A percentile compares a stretch with the other conserved stretches of the same genome.
phyloP scores from a whole-genome alignment of 2,797 vertebrate genomes.

The Tarsius wallacei region DNA sequence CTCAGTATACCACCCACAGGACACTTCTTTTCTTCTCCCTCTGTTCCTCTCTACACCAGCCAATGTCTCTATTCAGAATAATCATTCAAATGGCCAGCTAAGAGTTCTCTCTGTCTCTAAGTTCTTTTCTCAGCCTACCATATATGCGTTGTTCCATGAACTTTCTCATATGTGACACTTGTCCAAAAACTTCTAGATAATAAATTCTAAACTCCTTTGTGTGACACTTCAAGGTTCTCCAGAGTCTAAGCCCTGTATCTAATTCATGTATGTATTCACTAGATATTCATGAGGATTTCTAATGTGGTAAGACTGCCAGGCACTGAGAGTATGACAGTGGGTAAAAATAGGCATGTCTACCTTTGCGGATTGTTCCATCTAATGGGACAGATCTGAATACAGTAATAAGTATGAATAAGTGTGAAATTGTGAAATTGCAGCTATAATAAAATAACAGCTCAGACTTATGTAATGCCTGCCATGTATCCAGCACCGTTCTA shows the following conservation, averaged over 20 bases:
- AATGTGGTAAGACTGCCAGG: background rate
- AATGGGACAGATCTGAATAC: conserved; percentile 6
- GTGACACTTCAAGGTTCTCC: background rate
- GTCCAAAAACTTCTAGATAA: background rate
- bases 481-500: background rate
- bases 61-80: background rate
- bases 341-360: background rate
- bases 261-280: background rate
- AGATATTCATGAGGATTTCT: background rate
- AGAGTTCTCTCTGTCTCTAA: background rate
- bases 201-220: background rate
- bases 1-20: background rate
- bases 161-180: background rate
- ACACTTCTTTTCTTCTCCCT: background rate
- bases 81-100: background rate
- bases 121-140: background rate
- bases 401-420: conserved; percentile 49
- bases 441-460: conserved; percentile 3
- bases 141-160: background rate
- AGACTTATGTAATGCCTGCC: background rate
- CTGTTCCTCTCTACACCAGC: background rate
- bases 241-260: background rate
- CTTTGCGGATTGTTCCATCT: background rate
- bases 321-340: background rate
- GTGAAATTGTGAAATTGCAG: background rate